Conservation (phyloP, 2,888 invertebrate species). For the Protodeltote pygarga region DNA sequence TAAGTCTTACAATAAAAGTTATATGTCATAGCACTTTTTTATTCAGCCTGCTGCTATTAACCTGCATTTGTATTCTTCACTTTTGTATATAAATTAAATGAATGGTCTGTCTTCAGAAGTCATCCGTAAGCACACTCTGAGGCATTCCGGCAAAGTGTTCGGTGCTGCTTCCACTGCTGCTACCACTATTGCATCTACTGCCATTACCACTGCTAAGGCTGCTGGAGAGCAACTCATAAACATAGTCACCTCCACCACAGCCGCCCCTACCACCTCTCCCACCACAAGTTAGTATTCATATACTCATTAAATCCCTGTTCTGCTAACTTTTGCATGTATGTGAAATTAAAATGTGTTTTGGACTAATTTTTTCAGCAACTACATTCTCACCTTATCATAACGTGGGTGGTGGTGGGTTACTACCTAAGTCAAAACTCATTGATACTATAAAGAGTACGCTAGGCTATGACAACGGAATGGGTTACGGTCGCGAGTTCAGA, state of each 20-base stretch:
- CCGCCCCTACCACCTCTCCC: conserved; percentile 77
- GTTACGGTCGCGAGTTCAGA: conserved; percentile 74
- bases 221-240: conserved; percentile 75
- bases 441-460: conserved; percentile 83
- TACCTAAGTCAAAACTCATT: conserved; percentile 82
- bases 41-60: conserved; percentile 21
- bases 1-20: conserved; percentile 64
- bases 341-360: conserved; percentile 71
- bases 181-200: conserved; percentile 80
- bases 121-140: conserved; percentile 91
- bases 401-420: conserved; percentile 79
- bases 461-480: conserved; percentile 78
- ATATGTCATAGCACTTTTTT: conserved; percentile 13
- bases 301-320: conserved; percentile 60
- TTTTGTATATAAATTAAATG: conserved; percentile 26
- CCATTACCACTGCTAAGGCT: conserved; percentile 75
- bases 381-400: conserved; percentile 80
- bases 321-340: conserved; percentile 54
- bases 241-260: conserved; percentile 73
- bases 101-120: conserved; percentile 68
- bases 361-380: conserved; percentile 82
- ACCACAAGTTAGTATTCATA: conserved; percentile 81
- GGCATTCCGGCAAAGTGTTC: conserved; percentile 91
- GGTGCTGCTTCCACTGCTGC: conserved; percentile 87
- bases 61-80: conserved; percentile 18